Percentiles rank a stretch among this genome's conserved stretches.
Evolutionary conservation across 2,888 invertebrate species (phyloP).

Genomic region (Lathronympha strigana): DNA sequence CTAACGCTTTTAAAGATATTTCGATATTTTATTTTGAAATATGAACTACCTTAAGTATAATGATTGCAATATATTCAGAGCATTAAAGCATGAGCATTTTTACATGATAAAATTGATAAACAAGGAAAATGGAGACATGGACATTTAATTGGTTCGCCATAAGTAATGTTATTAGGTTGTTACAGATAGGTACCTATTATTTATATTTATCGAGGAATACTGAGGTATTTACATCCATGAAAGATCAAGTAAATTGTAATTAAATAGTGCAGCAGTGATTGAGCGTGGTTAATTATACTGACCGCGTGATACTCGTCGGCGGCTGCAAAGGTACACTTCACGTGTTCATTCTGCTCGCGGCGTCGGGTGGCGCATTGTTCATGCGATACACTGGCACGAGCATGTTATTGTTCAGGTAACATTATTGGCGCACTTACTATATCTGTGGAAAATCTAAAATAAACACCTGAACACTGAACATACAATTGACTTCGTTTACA

Average conservation of each 20-base stretch:
- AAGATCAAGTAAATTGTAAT: constrained; percentile 14
- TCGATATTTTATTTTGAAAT: too few relatives aligned
- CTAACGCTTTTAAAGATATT: too few relatives aligned
- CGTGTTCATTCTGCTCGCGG: constrained; percentile 30
- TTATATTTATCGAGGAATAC: neutral
- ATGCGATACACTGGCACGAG: constrained; percentile 32
- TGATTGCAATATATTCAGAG: too few relatives aligned
- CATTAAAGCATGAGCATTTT: too few relatives aligned
- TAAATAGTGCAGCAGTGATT: constrained; percentile 19
- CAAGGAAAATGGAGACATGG: too few relatives aligned
- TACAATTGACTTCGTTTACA: constrained; percentile 3
- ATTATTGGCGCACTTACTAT: constrained; percentile 30
- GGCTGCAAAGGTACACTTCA: constrained; percentile 10
- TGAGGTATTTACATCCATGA: neutral
- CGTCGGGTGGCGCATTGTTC: constrained; percentile 41
- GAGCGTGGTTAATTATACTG: constrained; percentile 24
- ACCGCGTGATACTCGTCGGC: constrained; percentile 21
- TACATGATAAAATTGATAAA: too few relatives aligned
- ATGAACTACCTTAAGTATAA: too few relatives aligned
- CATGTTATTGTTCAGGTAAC: constrained; percentile 36
- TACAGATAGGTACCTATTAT: neutral
- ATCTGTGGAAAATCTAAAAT: constrained; percentile 33
- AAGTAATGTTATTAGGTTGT: too few relatives aligned
- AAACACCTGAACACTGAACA: constrained; percentile 26
- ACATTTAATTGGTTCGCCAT: too few relatives aligned